phyloP scores from a whole-genome alignment of 2,888 invertebrate genomes.

The Xanthorhoe spadicearia region DNA sequence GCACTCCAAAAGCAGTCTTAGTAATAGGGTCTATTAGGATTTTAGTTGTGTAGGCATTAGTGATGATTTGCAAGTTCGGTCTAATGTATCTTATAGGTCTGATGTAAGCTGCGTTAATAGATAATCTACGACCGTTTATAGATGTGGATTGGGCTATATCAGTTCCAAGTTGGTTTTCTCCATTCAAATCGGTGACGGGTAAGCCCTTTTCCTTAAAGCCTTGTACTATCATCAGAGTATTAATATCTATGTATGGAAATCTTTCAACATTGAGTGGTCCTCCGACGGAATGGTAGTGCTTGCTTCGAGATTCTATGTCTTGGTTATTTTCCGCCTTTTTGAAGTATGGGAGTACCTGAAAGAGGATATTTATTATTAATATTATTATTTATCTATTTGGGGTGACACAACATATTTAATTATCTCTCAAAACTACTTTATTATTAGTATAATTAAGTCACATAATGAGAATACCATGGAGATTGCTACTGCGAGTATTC shows the following conservation, averaged over 20 bases:
- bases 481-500: too few relatives aligned
- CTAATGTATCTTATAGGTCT: slow-evolving; percentile 85
- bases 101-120: slow-evolving; percentile 87
- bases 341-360: slow-evolving; percentile 88
- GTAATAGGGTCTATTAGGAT: slow-evolving; percentile 85
- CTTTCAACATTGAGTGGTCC: slow-evolving; percentile 88
- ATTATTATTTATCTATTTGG: too few relatives aligned
- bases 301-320: slow-evolving; percentile 81
- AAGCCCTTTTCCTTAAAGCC: slow-evolving; percentile 87
- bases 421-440: too few relatives aligned
- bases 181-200: slow-evolving; percentile 84
- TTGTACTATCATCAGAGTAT: slow-evolving; percentile 82
- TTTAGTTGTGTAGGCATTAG: slow-evolving; percentile 82
- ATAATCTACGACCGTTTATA: slow-evolving; percentile 84
- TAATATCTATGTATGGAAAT: slow-evolving; percentile 86
- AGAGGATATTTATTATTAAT: too few relatives aligned
- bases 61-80: slow-evolving; percentile 80
- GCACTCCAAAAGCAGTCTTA: slow-evolving; percentile 76
- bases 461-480: too few relatives aligned
- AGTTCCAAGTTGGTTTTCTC: slow-evolving; percentile 84
- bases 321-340: slow-evolving; percentile 87
- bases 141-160: slow-evolving; percentile 87
- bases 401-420: too few relatives aligned
- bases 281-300: slow-evolving; percentile 83
- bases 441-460: too few relatives aligned